These are phyloP conservation scores for Sympetrum striolatum DNA, from an alignment of 2,888 invertebrate genomes.

Conservation along the genomic window DNA sequence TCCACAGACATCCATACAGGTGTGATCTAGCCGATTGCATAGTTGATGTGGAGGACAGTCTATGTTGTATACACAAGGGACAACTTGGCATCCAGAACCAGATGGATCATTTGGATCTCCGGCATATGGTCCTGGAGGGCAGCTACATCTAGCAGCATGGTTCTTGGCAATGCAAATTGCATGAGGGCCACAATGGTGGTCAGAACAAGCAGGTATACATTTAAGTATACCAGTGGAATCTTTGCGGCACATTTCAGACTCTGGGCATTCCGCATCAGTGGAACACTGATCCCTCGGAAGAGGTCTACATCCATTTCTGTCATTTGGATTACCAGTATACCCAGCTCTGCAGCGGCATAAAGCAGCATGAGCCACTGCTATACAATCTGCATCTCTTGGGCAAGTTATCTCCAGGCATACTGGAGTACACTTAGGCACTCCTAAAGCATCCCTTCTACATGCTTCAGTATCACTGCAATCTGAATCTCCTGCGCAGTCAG, in stretches of 20 bases:
- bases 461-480: conserved; percentile 76
- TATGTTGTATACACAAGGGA: conserved; percentile 85
- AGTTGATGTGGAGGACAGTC: conserved; percentile 81
- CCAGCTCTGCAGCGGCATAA: conserved; percentile 85
- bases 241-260: conserved; percentile 76
- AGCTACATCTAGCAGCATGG: conserved; percentile 88
- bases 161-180: conserved; percentile 89
- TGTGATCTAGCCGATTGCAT: conserved; percentile 83
- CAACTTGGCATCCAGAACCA: conserved; percentile 74
- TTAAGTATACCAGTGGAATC: conserved; percentile 66
- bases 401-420: conserved; percentile 84
- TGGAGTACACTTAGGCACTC: conserved; percentile 81
- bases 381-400: conserved; percentile 81
- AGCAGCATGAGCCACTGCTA: conserved; percentile 74
- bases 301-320: conserved; percentile 83
- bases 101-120: conserved; percentile 82
- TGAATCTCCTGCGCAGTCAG: conserved; percentile 74
- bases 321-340: conserved; percentile 88
- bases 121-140: conserved; percentile 84
- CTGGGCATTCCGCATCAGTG: conserved; percentile 81
- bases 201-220: conserved; percentile 81
- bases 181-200: conserved; percentile 80
- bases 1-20: conserved; percentile 81
- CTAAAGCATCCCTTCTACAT: conserved; percentile 83
- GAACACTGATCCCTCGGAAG: conserved; percentile 77